Base-by-base conservation (phyloP, 2,888 invertebrate genomes). In the Macrophya alboannulata region DNA sequence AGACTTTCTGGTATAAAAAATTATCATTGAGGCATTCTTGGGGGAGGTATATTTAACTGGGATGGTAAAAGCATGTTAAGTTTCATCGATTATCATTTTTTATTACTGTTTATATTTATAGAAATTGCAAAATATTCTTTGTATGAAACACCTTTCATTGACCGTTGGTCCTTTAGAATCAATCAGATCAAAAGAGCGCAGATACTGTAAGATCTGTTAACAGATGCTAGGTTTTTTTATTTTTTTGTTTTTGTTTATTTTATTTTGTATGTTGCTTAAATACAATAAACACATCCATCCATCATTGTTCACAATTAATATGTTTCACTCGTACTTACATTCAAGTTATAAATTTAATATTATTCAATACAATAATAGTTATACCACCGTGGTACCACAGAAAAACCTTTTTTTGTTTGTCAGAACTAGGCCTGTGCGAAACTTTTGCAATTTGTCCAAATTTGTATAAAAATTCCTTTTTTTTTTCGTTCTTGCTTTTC, bases 391-490 rank as follows among this genome's bases (percentile, higher is more conserved):
- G 65, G 71, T 85, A 76, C 65, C 59, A 85, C 62, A 76, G 59
- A 84, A 88, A 89, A 90, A 88, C 85, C 89, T 89, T 88, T 88
- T 55, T n/a, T n/a, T n/a, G n/a, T n/a, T 86, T 88, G 89, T 90
- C 90, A 91, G 91, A 92, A 88, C 90, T 90, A 90, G 90, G 90
- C 90, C 90, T 89, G 87, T 87, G 90, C 88, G 87, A 88, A 89
- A 87, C 86, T 87, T 85, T 87, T 55, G 31, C 10, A 87, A 77
- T 86, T 31, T 71, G 65, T 87, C 86, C 86, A 88, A 88, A 87
- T 88, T 89, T 86, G 88, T 89, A 87, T 76, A 86, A 84, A 88
- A 89, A 86, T 85, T 21, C 84, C 0, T 82, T 85, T 68, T n/a
- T 85, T 8, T 84, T 85, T 68, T 15, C 6, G n/a, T 31, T 25